phyloP scores from a whole-genome alignment of 2,888 invertebrate species.

The Lucinisca nassula region DNA sequence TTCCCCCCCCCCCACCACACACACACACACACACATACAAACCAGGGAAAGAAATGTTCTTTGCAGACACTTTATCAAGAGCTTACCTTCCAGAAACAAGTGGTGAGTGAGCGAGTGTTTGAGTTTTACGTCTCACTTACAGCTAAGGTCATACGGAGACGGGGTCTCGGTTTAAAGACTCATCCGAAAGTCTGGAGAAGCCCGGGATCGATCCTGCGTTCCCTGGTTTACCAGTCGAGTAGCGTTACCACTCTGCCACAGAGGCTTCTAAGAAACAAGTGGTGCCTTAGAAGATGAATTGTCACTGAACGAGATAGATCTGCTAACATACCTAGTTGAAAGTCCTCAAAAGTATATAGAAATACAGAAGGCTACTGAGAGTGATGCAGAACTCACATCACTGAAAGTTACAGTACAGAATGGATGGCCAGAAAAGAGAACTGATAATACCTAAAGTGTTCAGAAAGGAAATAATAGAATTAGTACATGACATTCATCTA shows the following conservation, averaged over 20 bases:
- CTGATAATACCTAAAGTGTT: conserved; percentile 42
- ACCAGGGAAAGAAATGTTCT: conserved; percentile 35
- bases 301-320: conserved; percentile 21
- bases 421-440: conserved; percentile 25
- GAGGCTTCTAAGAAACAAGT: too few species aligned
- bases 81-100: conserved; percentile 17
- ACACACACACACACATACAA: conserved; percentile 15
- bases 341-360: conserved; percentile 8
- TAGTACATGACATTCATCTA: conserved; percentile 51
- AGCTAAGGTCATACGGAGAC: too few species aligned
- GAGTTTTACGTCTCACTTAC: too few species aligned
- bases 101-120: too few species aligned
- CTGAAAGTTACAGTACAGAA: conserved; percentile 2
- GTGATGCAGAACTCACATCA: neutral
- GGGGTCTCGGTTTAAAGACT: too few species aligned
- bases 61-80: conserved; percentile 36
- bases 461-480: conserved; percentile 39
- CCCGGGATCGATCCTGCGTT: too few species aligned
- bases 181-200: too few species aligned
- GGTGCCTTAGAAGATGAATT: too few species aligned
- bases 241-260: too few species aligned
- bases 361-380: conserved; percentile 12
- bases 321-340: conserved; percentile 9
- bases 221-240: too few species aligned
- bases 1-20: conserved; percentile 19